Evolutionary conservation across 2,888 invertebrate species (phyloP).

Genomic region (Hoplodrina blanda): DNA sequence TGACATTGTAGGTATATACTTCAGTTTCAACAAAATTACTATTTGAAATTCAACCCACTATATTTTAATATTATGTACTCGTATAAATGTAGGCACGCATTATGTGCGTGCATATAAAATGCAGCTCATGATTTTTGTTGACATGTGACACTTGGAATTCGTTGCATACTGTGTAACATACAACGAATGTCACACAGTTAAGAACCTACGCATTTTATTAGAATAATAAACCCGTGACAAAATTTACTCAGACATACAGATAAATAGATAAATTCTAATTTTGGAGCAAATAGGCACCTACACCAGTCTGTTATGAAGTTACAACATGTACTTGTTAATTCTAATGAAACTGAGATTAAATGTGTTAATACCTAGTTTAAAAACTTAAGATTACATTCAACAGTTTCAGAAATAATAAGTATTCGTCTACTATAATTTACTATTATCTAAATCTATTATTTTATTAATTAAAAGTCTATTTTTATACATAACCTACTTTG

Average conservation of each 20-base stretch:
- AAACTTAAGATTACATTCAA: no score
- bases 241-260: not conserved
- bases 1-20: no score
- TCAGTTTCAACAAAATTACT: not conserved
- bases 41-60: not conserved
- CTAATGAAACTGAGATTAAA: no score
- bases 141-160: conserved; percentile 33
- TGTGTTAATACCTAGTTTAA: no score
- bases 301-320: no score
- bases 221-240: not conserved
- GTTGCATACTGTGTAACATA: not conserved
- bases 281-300: not conserved
- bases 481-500: no score
- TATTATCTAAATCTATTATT: no score
- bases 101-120: conserved; percentile 19
- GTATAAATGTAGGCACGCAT: not conserved
- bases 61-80: conserved; percentile 3
- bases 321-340: not conserved
- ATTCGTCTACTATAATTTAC: no score
- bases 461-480: no score
- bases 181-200: not conserved
- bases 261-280: not conserved
- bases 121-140: conserved; percentile 26
- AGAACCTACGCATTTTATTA: conserved; percentile 12
- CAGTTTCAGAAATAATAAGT: no score